These are phyloP conservation scores for Drosophila tropicalis DNA, from an alignment of 1,140 invertebrate genomes.

Conservation along the genomic window DNA sequence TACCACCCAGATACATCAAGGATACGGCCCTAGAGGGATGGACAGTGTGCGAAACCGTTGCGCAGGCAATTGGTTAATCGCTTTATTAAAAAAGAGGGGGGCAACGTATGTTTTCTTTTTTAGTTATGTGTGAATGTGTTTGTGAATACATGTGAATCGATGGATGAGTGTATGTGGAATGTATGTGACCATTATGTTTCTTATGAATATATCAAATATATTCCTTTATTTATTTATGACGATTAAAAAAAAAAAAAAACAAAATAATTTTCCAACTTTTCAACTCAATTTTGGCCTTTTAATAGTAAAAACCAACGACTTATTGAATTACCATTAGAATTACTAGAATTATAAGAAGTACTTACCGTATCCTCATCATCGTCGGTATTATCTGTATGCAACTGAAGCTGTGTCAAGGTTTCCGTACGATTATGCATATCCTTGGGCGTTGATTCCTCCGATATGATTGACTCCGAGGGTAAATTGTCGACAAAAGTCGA, in stretches of 20 bases:
- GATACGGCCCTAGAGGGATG: conserved; percentile 92
- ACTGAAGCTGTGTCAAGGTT: conserved; percentile 41
- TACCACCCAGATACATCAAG: conserved; percentile 92
- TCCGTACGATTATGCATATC: conserved; percentile 56
- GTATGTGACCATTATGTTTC: conserved; percentile 5
- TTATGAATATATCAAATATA: conserved; percentile 3
- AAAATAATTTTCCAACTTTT: background rate
- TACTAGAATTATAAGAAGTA: conserved; percentile 42
- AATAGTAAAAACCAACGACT: too few species aligned
- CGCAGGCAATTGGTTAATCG: conserved; percentile 82
- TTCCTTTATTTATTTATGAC: conserved; percentile 9
- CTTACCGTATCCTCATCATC: conserved; percentile 81
- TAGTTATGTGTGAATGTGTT: conserved; percentile 16
- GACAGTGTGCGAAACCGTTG: conserved; percentile 90
- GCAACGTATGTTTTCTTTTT: conserved; percentile 5
- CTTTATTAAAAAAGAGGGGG: background rate
- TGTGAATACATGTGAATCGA: conserved; percentile 29
- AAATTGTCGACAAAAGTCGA: conserved; percentile 73
- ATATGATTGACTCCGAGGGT: conserved; percentile 77
- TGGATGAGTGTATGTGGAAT: conserved; percentile 30
- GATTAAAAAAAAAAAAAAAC: background rate
- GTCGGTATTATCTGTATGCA: conserved; percentile 67
- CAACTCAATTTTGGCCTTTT: too few species aligned
- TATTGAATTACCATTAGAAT: background rate
- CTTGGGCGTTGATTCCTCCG: conserved; percentile 77